Conservation (phyloP, 2,888 invertebrate species). For the Callinectes sapidus region DNA sequence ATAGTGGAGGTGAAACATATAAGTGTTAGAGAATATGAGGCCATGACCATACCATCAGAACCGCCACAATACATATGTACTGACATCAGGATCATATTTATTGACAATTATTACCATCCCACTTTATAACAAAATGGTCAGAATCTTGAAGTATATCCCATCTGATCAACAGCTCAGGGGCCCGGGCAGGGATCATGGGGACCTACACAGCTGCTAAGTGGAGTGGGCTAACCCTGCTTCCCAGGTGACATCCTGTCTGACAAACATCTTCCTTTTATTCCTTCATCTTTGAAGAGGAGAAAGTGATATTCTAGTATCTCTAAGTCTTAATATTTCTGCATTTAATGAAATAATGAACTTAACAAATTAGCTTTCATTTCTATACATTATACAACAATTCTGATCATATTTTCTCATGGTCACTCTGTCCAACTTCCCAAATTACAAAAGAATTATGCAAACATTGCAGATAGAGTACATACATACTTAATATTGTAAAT, state of each 20-base stretch:
- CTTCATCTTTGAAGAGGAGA: not conserved
- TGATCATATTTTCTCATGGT: not conserved
- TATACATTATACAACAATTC: not conserved
- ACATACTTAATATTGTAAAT: not conserved
- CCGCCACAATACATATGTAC: not conserved
- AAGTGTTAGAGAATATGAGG: too few relatives aligned
- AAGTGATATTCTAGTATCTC: not conserved
- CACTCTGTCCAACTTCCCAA: not conserved
- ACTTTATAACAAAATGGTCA: not conserved
- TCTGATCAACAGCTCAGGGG: not conserved
- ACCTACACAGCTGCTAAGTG: not conserved
- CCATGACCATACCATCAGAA: not conserved
- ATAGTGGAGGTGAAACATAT: too few relatives aligned
- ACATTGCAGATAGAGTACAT: not conserved
- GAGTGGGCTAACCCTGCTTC: not conserved
- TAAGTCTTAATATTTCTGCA: not conserved
- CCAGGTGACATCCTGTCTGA: not conserved
- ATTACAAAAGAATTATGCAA: not conserved
- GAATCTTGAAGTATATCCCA: too few relatives aligned
- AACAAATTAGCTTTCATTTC: not conserved
- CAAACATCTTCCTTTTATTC: not conserved
- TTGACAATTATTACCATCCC: not conserved
- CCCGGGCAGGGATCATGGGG: not conserved
- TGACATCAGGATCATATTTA: not conserved
- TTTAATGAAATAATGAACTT: not conserved